Evolutionary conservation across 1,140 invertebrate genomes (phyloP), one percentile per base, ranked within the genome.

Genomic region (Sycophila sp.): DNA sequence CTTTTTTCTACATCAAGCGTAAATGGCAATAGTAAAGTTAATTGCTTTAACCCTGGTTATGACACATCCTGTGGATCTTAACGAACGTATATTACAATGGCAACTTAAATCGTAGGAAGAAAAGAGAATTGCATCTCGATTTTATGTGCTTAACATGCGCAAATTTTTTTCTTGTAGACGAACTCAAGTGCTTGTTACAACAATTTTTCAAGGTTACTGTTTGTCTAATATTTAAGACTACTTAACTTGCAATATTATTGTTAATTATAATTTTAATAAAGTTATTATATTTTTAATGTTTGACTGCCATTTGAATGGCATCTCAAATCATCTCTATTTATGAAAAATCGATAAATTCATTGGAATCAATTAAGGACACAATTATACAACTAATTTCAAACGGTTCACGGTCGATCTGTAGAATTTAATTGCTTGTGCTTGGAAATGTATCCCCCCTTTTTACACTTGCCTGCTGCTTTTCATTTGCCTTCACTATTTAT

Each of bases 361-460:
- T 62, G 65, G 45, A 71, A 73, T 71, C 66, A 71, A 71, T 73
- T 71, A 75, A 73, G 83, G 84, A 85, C 82, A 85, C 83, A 85
- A 85, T 85, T 85, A 85, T 85, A 85, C 82, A 78, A 79, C 71
- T 76, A 77, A 73, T 80, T 76, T 51, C 51, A 65, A 64, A 65
- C 17, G 53, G 42, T 58, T 71, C 34, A 71, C 22, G 32, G 45
- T 66, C 40, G 45, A 45, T 24, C 15, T 32, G 36, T 59, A 71
- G 69, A 65, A 49, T 13, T 58, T 73, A 66, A 72, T 64, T 77
- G 80, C 77, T 78, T 82, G 75, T 78, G 83, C 83, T 81, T 83
- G 73, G 71, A 66, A 79, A 78, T 81, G 73, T 75, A 71, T 71
- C 64, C 70, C 38, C 45, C 32, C 22, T 62, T 22, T 63, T 38